Evolutionary conservation across 2,888 invertebrate species (phyloP).

Genomic region (Andrena minutula): DNA sequence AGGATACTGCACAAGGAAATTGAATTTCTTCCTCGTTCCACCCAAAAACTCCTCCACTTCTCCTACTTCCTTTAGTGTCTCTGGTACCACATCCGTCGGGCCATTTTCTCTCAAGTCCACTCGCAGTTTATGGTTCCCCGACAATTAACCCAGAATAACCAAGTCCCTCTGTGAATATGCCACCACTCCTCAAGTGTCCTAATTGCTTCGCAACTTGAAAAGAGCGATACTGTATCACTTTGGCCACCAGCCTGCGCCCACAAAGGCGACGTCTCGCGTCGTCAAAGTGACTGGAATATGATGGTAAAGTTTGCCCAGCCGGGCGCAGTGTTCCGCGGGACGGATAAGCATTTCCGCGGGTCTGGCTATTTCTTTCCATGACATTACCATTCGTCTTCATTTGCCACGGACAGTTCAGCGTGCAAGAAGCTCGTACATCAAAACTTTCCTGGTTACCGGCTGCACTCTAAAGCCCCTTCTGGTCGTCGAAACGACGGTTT

Average conservation of each 20-base stretch:
- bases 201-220: too few relatives aligned
- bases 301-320: constrained; percentile 36
- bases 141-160: too few relatives aligned
- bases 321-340: constrained; percentile 7
- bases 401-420: constrained; percentile 58
- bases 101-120: too few relatives aligned
- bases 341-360: constrained; percentile 44
- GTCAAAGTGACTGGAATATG: background rate
- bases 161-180: too few relatives aligned
- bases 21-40: background rate
- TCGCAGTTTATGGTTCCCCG: too few relatives aligned
- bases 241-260: background rate
- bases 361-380: constrained; percentile 29
- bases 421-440: constrained; percentile 62
- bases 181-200: too few relatives aligned
- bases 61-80: too few relatives aligned
- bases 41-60: background rate
- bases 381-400: constrained; percentile 64
- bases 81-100: too few relatives aligned
- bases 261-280: background rate
- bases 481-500: background rate
- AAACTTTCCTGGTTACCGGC: constrained; percentile 54
- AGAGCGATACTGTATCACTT: background rate
- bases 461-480: constrained; percentile 27
- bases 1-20: background rate